phyloP scores from a whole-genome alignment of 1,140 invertebrate genomes.

The Aphaenogaster rudis region DNA sequence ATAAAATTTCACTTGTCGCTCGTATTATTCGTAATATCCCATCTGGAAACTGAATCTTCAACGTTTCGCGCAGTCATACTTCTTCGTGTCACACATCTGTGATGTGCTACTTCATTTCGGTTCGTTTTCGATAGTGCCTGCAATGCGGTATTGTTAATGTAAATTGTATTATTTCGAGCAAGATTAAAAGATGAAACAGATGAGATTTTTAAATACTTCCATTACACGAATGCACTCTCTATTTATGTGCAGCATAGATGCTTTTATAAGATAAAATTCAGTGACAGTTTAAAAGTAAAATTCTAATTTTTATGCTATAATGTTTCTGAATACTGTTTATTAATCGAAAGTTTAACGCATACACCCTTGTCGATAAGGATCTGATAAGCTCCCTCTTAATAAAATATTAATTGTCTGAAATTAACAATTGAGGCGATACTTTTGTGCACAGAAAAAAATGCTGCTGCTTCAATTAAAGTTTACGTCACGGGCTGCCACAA shows the following conservation, averaged over 20 bases:
- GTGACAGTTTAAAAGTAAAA: neutral
- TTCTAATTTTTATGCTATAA: neutral
- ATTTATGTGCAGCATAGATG: neutral
- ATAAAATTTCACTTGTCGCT: neutral
- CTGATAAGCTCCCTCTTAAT: neutral
- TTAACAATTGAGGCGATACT: neutral
- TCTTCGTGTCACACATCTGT: neutral
- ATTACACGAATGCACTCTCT: neutral
- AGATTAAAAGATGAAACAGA: neutral
- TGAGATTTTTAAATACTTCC: neutral
- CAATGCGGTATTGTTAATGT: neutral
- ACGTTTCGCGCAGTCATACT: neutral
- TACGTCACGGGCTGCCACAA: no score
- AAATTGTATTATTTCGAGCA: neutral
- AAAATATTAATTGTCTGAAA: neutral
- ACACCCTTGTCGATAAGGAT: neutral
- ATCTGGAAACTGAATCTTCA: constrained; percentile 3
- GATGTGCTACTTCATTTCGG: neutral
- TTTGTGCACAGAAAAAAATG: neutral
- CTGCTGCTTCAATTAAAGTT: no score
- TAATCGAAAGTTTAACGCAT: neutral
- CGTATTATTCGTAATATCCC: neutral
- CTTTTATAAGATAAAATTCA: neutral
- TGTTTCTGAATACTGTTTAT: neutral
- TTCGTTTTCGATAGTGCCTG: neutral